Evolutionary conservation across 2,888 invertebrate genomes (phyloP).

Genomic region (Lasioglossum malachurum): DNA sequence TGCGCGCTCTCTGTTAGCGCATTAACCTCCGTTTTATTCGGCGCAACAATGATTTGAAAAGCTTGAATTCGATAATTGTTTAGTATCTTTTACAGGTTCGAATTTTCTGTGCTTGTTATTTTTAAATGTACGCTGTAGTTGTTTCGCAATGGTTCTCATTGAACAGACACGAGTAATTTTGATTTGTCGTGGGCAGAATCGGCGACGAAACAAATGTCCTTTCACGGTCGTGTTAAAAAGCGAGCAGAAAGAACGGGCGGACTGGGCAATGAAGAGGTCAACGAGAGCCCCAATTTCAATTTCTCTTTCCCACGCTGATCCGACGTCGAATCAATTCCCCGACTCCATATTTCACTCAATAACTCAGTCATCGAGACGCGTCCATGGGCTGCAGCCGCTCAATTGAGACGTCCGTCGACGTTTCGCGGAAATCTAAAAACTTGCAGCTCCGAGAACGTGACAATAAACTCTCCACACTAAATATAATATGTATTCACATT

Average conservation of each 20-base stretch:
- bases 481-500: neutral
- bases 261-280: conserved; percentile 54
- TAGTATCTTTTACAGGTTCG: no score
- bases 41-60: neutral
- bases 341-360: conserved; percentile 41
- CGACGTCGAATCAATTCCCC: conserved; percentile 39
- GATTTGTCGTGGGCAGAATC: neutral
- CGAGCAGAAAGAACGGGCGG: conserved; percentile 27
- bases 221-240: conserved; percentile 15
- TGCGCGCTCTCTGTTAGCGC: neutral
- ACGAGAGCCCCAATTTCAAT: conserved; percentile 58
- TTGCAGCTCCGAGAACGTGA: neutral
- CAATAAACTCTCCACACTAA: no score
- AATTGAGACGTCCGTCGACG: neutral
- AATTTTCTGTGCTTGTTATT: neutral
- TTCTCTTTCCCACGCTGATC: conserved; percentile 52
- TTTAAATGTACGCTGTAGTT: neutral
- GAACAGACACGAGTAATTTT: neutral
- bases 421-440: conserved; percentile 1
- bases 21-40: neutral
- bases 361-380: conserved; percentile 9
- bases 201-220: conserved; percentile 1
- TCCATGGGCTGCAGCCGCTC: conserved; percentile 3
- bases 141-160: neutral
- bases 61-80: no score